Percentiles rank a stretch among this genome's conserved stretches.
Conservation (phyloP, 2,113 vertebrate genomes). For the Hippolais icterina region DNA sequence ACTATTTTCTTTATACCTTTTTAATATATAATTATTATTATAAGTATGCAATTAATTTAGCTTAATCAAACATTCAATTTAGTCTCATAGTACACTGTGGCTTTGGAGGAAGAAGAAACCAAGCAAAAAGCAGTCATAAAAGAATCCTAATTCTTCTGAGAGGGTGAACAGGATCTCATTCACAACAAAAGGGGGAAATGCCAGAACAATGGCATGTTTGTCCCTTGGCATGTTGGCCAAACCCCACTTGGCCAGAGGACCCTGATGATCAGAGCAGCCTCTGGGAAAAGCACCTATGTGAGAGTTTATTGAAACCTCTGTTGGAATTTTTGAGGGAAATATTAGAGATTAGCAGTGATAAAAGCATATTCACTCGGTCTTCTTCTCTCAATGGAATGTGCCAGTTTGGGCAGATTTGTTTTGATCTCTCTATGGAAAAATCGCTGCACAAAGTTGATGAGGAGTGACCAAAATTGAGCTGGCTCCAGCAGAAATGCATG, state of each 20-base stretch:
- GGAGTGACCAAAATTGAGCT: background rate
- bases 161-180: background rate
- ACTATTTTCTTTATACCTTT: background rate
- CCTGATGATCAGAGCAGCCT: background rate
- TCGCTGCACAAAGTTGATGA: background rate
- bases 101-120: background rate
- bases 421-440: background rate
- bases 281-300: background rate
- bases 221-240: background rate
- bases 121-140: background rate
- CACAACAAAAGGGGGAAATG: constrained; percentile 14
- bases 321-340: background rate
- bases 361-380: background rate
- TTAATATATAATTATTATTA: background rate
- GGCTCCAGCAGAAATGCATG: background rate
- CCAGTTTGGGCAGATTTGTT: background rate
- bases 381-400: background rate
- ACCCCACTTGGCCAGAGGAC: background rate
- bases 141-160: background rate
- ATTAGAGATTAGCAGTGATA: background rate
- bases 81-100: background rate
- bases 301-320: background rate
- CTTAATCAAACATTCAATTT: background rate
- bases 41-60: background rate
- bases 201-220: background rate